Percentiles rank a stretch among this genome's conserved stretches.
Evolutionary conservation across 2,888 invertebrate species (phyloP).

Genomic region (Masnerella sp.): DNA sequence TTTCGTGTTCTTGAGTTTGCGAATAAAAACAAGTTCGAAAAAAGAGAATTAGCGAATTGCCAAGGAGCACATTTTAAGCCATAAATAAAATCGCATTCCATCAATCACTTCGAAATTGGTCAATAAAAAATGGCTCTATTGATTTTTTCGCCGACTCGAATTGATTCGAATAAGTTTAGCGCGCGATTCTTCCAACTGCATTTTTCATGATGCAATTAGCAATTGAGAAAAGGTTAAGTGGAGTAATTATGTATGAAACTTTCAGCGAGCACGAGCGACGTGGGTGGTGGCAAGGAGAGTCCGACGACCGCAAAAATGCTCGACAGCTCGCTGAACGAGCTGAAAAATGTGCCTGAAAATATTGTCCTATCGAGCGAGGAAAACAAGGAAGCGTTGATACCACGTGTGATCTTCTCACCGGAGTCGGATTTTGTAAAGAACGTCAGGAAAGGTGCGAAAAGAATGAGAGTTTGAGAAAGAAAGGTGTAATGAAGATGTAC

Average conservation of each 20-base stretch:
- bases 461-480: too few species aligned
- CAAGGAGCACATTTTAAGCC: too few species aligned
- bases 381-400: slow-evolving; percentile 26
- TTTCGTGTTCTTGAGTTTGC: too few species aligned
- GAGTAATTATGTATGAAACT: slow-evolving; percentile 46
- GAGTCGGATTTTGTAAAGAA: slow-evolving; percentile 69
- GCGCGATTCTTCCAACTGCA: slow-evolving; percentile 6
- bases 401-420: slow-evolving; percentile 57
- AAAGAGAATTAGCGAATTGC: too few species aligned
- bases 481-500: too few species aligned
- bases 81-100: too few species aligned
- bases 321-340: slow-evolving; percentile 1
- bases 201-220: slow-evolving; percentile 34
- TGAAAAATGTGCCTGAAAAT: neutral
- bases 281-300: slow-evolving; percentile 27
- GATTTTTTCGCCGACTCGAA: neutral
- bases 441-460: slow-evolving; percentile 65
- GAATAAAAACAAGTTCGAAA: too few species aligned
- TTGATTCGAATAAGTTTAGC: too few species aligned
- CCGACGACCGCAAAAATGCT: slow-evolving; percentile 9
- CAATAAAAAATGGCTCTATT: too few species aligned
- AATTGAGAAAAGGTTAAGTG: slow-evolving; percentile 47
- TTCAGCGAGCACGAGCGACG: slow-evolving; percentile 41
- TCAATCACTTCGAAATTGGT: too few species aligned
- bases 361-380: too few species aligned